Base-by-base conservation (phyloP, 1,140 invertebrate genomes). In the Scaptomyza pallida region DNA sequence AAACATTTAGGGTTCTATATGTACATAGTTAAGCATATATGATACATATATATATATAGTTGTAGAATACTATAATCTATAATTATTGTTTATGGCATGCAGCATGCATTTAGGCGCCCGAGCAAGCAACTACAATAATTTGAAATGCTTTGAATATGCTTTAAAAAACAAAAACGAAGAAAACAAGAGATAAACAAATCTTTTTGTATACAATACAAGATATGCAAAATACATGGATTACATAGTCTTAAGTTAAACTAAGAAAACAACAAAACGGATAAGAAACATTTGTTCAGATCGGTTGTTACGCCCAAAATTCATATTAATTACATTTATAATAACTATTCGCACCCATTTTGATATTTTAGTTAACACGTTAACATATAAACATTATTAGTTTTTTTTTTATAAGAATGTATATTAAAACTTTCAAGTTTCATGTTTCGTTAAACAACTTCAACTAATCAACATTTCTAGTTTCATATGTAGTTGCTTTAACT, bases 141-240 rank as follows among this genome's bases (percentile, higher is more conserved):
- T 21, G 37, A 67, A 73, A 89, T 90, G 85, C 85, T 89, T 89
- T 89, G 80, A 89, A 81, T 86, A 89, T 89, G 86, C 78, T 89
- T 89, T 81, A 86, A 89, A 71, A 63, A 44, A 40, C 19, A 52
- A 50, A 30, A 2, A 45, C 55, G 43, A 51, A 45, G 63, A 26
- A 68, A 55, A 45, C n/a, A n/a, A n/a, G n/a, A n/a, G n/a, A 69
- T 50, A 75, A 33, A 61, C 51, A 56, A 33, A 56, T 71, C 45
- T 77, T 59, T n/a, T 74, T 77, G 70, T 68, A 77, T 61, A 47
- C 57, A 75, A 75, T 65, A 63, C 62, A 75, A 73, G 44, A 74
- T 41, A 41, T 72, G 9, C 17, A 48, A 64, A 35, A 26, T 8
- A 48, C 26, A 61, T 71, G 48, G 33, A 71, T 54, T 64, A 72